Evolutionary conservation across 2,888 invertebrate species (phyloP).

Genomic region (Andrena marginata): DNA sequence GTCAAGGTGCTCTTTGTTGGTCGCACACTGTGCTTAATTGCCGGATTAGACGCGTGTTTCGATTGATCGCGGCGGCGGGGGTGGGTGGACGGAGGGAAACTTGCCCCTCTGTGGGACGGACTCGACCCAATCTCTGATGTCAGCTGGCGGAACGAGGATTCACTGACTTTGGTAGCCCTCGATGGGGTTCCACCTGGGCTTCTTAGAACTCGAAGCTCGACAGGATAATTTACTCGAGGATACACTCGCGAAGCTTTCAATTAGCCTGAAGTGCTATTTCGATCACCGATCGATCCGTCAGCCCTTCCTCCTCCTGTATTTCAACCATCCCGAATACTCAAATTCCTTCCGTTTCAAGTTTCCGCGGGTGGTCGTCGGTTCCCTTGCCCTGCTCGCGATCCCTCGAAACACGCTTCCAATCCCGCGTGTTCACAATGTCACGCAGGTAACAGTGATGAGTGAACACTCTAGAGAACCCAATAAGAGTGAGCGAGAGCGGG

Average conservation of each 20-base stretch:
- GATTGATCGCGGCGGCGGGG: slow-evolving; percentile 12
- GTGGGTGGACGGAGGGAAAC: no score
- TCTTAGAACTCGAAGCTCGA: no score
- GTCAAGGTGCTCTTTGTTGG: slow-evolving; percentile 73
- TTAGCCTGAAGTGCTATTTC: no score
- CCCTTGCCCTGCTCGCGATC: not conserved
- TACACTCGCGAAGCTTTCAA: no score
- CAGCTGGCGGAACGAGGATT: not conserved
- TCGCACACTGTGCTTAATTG: slow-evolving; percentile 80
- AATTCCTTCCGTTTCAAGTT: not conserved
- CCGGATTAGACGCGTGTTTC: slow-evolving; percentile 43
- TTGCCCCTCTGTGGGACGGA: not conserved
- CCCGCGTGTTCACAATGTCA: slow-evolving; percentile 58
- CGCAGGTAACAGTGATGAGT: slow-evolving; percentile 71
- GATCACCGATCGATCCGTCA: no score
- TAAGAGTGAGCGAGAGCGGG: slow-evolving; percentile 68
- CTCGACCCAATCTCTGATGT: not conserved
- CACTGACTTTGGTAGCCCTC: no score
- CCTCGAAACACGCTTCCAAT: slow-evolving; percentile 35
- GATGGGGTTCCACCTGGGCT: no score
- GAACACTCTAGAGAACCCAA: slow-evolving; percentile 67
- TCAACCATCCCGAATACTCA: no score
- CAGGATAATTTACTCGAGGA: no score
- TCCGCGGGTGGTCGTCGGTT: not conserved
- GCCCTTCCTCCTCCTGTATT: no score